Percentiles rank a stretch among this genome's conserved stretches.
Conservation (phyloP, 2,797 vertebrate species). For the Cercopithecus neglectus region DNA sequence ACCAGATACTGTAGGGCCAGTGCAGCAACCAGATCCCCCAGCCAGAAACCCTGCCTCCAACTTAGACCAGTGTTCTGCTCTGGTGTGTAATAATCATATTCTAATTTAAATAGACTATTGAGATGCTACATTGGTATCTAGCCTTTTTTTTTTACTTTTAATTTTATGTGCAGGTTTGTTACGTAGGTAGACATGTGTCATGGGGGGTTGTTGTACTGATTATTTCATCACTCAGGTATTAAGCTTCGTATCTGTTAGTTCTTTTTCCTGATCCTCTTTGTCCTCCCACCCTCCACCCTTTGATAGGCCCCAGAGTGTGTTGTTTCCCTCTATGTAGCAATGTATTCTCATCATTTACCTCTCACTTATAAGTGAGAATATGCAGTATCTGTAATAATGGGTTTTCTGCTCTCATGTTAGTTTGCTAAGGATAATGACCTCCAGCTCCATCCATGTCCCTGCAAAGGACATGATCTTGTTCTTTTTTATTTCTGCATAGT, state of each 20-base stretch:
- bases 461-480: neutral
- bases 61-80: neutral
- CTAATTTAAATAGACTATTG: neutral
- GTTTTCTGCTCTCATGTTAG: neutral
- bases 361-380: neutral
- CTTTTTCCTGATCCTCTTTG: neutral
- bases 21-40: neutral
- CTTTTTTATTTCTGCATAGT: neutral
- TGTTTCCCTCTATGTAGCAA: neutral
- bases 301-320: neutral
- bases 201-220: neutral
- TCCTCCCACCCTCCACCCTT: neutral
- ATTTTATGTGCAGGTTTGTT: neutral
- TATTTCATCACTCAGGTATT: neutral
- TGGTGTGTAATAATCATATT: neutral
- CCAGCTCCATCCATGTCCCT: neutral
- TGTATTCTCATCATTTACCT: neutral
- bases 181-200: neutral
- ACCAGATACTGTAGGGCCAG: neutral
- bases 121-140: neutral
- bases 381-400: neutral
- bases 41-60: neutral
- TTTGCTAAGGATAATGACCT: neutral
- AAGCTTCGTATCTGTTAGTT: neutral
- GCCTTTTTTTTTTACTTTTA: neutral